phyloP scores from a whole-genome alignment of 2,888 invertebrate genomes.

The Heliothis peltigera region DNA sequence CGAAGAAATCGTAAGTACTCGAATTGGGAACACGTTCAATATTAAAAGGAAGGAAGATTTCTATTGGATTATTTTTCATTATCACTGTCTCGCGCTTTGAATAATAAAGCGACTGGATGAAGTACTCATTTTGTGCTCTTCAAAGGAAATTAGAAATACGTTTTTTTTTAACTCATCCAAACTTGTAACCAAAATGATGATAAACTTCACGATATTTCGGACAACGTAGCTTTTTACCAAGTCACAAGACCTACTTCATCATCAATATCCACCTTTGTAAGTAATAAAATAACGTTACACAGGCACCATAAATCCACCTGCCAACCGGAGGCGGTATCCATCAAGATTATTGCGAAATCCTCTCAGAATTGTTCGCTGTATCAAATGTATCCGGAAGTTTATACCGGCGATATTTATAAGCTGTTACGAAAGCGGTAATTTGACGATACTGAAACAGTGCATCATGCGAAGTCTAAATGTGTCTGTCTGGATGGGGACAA shows the following conservation, averaged over 20 bases:
- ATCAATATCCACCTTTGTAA: constrained; percentile 11
- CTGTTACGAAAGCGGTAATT: constrained; percentile 26
- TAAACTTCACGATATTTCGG: no score
- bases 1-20: constrained; percentile 16
- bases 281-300: constrained; percentile 22
- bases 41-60: not conserved
- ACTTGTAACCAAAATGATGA: no score
- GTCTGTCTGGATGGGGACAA: not conserved
- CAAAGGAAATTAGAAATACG: no score
- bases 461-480: not conserved
- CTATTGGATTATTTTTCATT: constrained; percentile 1
- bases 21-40: constrained; percentile 5
- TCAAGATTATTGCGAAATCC: constrained; percentile 36
- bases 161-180: no score
- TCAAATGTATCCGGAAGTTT: constrained; percentile 5
- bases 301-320: constrained; percentile 27
- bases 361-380: constrained; percentile 33
- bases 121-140: not conserved
- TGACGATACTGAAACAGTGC: constrained; percentile 19
- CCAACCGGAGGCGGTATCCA: constrained; percentile 34
- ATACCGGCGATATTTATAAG: constrained; percentile 24
- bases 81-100: not conserved
- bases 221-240: no score
- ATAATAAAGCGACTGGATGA: not conserved
- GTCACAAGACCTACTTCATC: no score